phyloP scores from a whole-genome alignment of 37 sponge, comb jelly and placozoan genomes.

The Spongia lamella region DNA sequence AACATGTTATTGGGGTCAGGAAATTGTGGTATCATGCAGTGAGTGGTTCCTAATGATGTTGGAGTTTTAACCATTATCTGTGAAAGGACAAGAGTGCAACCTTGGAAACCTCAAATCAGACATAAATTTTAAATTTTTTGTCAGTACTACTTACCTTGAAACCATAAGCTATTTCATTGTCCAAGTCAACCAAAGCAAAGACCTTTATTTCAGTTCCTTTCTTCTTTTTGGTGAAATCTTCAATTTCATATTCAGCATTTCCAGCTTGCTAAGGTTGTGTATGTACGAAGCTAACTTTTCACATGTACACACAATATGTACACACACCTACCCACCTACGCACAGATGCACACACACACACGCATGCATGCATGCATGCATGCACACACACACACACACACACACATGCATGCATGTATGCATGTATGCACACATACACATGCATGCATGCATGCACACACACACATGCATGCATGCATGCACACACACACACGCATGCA shows the following conservation, averaged over 20 bases:
- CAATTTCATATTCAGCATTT: slow-evolving; percentile 26
- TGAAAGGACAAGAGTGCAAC: background rate
- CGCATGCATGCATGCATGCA: slow-evolving; percentile 23
- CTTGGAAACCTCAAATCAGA: background rate
- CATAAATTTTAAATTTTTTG: background rate
- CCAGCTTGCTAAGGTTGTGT: slow-evolving; percentile 49
- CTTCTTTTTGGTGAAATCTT: slow-evolving; percentile 32
- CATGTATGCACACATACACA: too few relatives aligned
- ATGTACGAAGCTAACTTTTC: background rate
- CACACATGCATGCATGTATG: too few relatives aligned
- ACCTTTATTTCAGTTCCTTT: slow-evolving; percentile 3
- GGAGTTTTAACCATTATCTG: slow-evolving; percentile 59
- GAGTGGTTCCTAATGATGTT: slow-evolving; percentile 44
- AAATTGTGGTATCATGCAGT: slow-evolving; percentile 36
- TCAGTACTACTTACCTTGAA: slow-evolving; percentile 34
- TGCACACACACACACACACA: too few relatives aligned
- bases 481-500: slow-evolving; percentile 27
- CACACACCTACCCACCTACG: slow-evolving; percentile 8
- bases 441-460: slow-evolving; percentile 30
- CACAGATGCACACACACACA: slow-evolving; percentile 11
- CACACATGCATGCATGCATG: slow-evolving; percentile 22
- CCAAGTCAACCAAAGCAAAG: slow-evolving; percentile 46
- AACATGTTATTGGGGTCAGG: slow-evolving; percentile 19
- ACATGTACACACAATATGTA: background rate
- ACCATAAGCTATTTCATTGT: slow-evolving; percentile 24